These are phyloP conservation scores for Peromyscus polionotus DNA, from an alignment of 2,113 vertebrate species.

Conservation along the genomic window DNA sequence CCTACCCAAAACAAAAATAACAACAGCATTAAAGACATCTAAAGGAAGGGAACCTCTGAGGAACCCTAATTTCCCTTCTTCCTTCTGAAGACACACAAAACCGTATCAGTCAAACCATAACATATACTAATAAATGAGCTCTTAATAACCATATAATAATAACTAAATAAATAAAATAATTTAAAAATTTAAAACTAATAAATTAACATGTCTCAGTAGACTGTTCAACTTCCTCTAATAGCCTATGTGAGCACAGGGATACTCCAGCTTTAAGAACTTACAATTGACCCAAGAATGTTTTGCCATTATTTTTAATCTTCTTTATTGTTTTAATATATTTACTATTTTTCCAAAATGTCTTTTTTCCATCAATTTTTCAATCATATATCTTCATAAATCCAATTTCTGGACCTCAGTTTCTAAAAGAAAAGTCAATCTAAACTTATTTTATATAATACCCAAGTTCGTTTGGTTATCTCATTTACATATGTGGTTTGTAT, in stretches of 20 bases:
- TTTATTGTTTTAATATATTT: slow-evolving; percentile 78
- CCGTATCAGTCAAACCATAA: slow-evolving; percentile 63
- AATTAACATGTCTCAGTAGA: slow-evolving; percentile 75
- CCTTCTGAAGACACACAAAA: slow-evolving; percentile 61
- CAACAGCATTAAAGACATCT: slow-evolving; percentile 42
- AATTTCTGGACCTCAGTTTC: slow-evolving; percentile 76
- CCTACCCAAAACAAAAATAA: slow-evolving; percentile 51
- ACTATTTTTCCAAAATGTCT: slow-evolving; percentile 67
- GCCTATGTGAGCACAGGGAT: slow-evolving; percentile 75
- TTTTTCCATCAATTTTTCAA: slow-evolving; percentile 84
- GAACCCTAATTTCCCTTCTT: slow-evolving; percentile 57
- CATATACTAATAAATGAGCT: slow-evolving; percentile 68
- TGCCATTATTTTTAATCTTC: slow-evolving; percentile 81
- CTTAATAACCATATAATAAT: slow-evolving; percentile 41
- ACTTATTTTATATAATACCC: slow-evolving; percentile 80
- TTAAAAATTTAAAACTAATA: neutral
- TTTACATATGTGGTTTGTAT: slow-evolving; percentile 65
- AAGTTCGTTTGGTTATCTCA: slow-evolving; percentile 82
- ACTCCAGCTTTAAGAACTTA: slow-evolving; percentile 71
- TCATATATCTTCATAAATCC: slow-evolving; percentile 83
- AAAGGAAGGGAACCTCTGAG: slow-evolving; percentile 73
- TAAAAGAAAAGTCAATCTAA: slow-evolving; percentile 80
- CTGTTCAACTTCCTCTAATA: slow-evolving; percentile 76
- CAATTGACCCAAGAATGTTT: slow-evolving; percentile 66
- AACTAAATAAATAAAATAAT: neutral